A percentile compares a stretch with the other conserved stretches of the same genome.
phyloP scores from a whole-genome alignment of 2,888 invertebrate species.

The Drosophila paranaensis region DNA sequence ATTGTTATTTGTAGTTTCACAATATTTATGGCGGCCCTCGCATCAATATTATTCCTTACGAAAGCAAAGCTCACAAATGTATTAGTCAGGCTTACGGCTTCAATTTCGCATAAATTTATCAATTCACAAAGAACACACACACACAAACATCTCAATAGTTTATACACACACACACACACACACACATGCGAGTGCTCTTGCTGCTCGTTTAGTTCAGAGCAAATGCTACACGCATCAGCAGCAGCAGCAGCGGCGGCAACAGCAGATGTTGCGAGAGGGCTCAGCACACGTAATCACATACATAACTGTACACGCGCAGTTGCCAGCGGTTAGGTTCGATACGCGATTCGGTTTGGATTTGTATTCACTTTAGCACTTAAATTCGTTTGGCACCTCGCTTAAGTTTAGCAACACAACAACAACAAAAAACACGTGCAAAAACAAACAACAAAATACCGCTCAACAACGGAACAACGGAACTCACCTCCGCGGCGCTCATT shows the following conservation, averaged over 20 bases:
- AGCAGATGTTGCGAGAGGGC: background rate
- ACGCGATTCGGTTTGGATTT: conserved; percentile 11
- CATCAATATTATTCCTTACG: too few relatives aligned
- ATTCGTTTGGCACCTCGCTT: background rate
- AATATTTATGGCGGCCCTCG: background rate
- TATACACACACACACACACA: background rate
- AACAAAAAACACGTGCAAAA: background rate
- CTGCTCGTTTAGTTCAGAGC: background rate
- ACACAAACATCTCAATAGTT: background rate
- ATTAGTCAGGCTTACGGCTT: background rate
- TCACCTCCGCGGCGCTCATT: conserved; percentile 66
- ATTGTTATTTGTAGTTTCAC: background rate
- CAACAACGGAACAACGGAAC: conserved; percentile 21
- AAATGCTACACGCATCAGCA: conserved; percentile 10
- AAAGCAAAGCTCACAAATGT: background rate
- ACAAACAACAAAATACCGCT: background rate
- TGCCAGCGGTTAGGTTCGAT: background rate
- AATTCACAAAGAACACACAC: background rate
- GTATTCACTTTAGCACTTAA: background rate
- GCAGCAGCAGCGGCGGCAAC: background rate
- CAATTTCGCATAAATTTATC: background rate
- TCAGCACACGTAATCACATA: conserved; percentile 14
- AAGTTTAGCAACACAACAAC: conserved; percentile 20
- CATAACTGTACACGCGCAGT: background rate
- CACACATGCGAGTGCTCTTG: background rate